Conservation (phyloP, 2,888 invertebrate species). For the Melanargia galathea region DNA sequence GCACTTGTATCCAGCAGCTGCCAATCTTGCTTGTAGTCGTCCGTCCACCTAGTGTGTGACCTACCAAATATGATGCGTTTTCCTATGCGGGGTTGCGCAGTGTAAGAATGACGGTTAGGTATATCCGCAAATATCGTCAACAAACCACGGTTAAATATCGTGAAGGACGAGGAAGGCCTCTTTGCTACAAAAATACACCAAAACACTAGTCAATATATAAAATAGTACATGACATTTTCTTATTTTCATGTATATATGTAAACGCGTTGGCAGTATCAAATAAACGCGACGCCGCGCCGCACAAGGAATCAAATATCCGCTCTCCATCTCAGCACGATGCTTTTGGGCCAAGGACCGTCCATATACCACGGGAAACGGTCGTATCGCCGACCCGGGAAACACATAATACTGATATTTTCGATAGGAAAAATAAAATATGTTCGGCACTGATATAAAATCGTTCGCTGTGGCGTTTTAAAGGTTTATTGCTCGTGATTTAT, state of each 20-base stretch:
- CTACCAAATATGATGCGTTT: too few relatives aligned
- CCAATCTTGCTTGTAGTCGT: too few relatives aligned
- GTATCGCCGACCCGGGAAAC: slow-evolving; percentile 26
- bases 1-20: too few relatives aligned
- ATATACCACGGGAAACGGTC: slow-evolving; percentile 25
- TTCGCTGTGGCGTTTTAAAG: slow-evolving; percentile 18
- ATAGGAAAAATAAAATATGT: slow-evolving; percentile 29
- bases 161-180: neutral
- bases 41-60: too few relatives aligned
- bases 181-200: slow-evolving; percentile 1
- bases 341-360: slow-evolving; percentile 25
- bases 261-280: slow-evolving; percentile 35
- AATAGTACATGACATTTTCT: slow-evolving; percentile 11
- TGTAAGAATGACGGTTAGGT: too few relatives aligned
- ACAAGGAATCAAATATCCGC: slow-evolving; percentile 41
- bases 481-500: slow-evolving; percentile 24
- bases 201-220: slow-evolving; percentile 17
- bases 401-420: slow-evolving; percentile 29
- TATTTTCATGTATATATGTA: slow-evolving; percentile 27
- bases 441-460: slow-evolving; percentile 21
- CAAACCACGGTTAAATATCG: neutral
- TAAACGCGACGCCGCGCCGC: slow-evolving; percentile 28
- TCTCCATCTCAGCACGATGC: slow-evolving; percentile 15
- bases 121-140: too few relatives aligned
- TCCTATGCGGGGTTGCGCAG: too few relatives aligned